Evolutionary conservation across 2,113 vertebrate genomes (phyloP), one percentile per base, ranked within the genome.

Genomic region (Motacilla alba): DNA sequence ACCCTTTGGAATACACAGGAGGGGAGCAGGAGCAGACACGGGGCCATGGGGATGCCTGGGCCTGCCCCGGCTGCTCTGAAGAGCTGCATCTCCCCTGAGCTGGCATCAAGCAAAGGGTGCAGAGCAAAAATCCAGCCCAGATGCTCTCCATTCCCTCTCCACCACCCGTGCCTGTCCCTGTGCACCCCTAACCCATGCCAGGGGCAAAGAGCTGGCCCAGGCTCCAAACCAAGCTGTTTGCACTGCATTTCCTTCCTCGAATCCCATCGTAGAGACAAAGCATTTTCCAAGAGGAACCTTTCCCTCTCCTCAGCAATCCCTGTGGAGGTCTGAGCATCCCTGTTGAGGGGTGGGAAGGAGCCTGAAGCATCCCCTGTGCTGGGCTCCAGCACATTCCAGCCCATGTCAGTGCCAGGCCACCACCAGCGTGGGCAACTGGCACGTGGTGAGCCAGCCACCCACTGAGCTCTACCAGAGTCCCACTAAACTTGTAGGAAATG

Each of bases 381-480:
- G 14, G 37, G 10, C 6, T 56, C 41, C 15, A 8, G 33, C 43
- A 75, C 7, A 5, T 66, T 31, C 44, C 12, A 6, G 52, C 66
- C 67, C 26, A 2, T 5, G 2, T 3, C 0, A 0, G 46, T 24
- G 15, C 47, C 7, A 5, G n/a, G 27, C 31, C 55, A 82, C 2
- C 70, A 13, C 55, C 15, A 3, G 28, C 0, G 0, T 1, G 2
- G 28, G 24, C 4, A 2, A 11, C 5, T 1, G 8, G 49, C 47
- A 47, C 37, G 37, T 5, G 22, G 20, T 0, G 13, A 87, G 55
- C 56, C 72, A 28, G 63, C 15, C 4, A 14, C 24, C 37, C 21
- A 11, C 68, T 55, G 9, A 11, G 66, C 60, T 55, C 44, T 73
- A 44, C 49, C 16, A 2, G 35, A 70, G 37, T 60, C 47, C 41